Conservation (phyloP, 2,888 invertebrate species). For the Macaria liturata region DNA sequence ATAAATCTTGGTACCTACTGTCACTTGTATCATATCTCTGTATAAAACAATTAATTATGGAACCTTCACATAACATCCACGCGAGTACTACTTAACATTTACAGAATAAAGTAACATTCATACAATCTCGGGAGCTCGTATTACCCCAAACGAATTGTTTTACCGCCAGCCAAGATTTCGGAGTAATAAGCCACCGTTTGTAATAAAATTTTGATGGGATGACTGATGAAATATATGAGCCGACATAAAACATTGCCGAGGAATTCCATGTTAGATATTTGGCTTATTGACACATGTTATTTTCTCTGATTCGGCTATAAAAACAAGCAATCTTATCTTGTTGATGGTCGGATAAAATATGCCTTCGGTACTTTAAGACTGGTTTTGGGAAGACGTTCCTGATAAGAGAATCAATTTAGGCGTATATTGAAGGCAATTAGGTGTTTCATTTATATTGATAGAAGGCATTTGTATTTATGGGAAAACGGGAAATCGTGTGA, state of each 20-base stretch:
- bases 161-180: conserved; percentile 28
- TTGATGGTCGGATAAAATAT: conserved; percentile 59
- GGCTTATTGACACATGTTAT: conserved; percentile 71
- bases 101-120: conserved; percentile 6
- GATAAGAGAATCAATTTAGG: conserved; percentile 29
- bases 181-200: conserved; percentile 41
- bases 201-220: conserved; percentile 64
- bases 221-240: conserved; percentile 49
- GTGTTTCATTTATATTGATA: conserved; percentile 32
- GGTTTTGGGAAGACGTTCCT: conserved; percentile 35
- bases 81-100: conserved; percentile 18
- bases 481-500: background rate
- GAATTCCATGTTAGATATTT: conserved; percentile 50
- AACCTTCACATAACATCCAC: conserved; percentile 1
- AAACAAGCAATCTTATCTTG: conserved; percentile 64
- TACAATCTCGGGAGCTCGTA: conserved; percentile 20
- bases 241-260: conserved; percentile 58
- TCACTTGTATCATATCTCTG: no score
- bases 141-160: conserved; percentile 28
- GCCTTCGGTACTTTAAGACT: conserved; percentile 34
- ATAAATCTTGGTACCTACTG: no score
- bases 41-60: no score
- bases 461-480: conserved; percentile 29
- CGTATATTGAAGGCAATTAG: conserved; percentile 28
- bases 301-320: conserved; percentile 65